A percentile compares a stretch with the other conserved stretches of the same genome.
These are phyloP conservation scores for Latrodectus hesperus DNA, from an alignment of 2,888 invertebrate species.

Conservation along the genomic window DNA sequence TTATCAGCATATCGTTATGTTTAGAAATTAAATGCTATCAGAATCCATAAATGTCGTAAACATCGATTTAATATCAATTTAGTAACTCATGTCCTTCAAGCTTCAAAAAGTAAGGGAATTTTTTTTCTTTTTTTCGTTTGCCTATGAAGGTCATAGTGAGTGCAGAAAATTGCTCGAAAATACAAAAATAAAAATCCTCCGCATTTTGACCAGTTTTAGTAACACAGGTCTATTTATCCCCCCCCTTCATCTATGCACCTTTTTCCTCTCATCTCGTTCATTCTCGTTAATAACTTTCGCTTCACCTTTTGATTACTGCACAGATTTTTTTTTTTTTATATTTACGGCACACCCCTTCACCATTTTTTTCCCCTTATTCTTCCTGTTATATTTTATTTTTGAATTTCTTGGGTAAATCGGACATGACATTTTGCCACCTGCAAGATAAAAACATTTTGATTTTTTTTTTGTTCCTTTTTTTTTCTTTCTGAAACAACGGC, in stretches of 20 bases:
- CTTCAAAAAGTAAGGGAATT: neutral
- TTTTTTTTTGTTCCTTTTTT: conserved; percentile 26
- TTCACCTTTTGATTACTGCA: conserved; percentile 65
- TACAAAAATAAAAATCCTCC: neutral
- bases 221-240: conserved; percentile 15
- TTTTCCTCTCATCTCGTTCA: conserved; percentile 1
- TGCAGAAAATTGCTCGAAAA: no score
- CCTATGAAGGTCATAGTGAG: no score
- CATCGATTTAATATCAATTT: conserved; percentile 19
- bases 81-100: conserved; percentile 9
- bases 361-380: conserved; percentile 2
- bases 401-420: conserved; percentile 14
- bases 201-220: conserved; percentile 56
- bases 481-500: conserved; percentile 16
- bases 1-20: no score
- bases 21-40: no score
- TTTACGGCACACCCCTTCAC: conserved; percentile 20
- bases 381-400: neutral
- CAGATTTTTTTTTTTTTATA: conserved; percentile 35
- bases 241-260: conserved; percentile 17
- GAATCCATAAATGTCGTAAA: no score
- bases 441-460: conserved; percentile 20
- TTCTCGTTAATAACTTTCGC: conserved; percentile 62
- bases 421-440: conserved; percentile 56
- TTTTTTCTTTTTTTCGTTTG: neutral